Evolutionary conservation across 2,797 vertebrate genomes (phyloP).

Genomic region (Phoxinus dragarum): DNA sequence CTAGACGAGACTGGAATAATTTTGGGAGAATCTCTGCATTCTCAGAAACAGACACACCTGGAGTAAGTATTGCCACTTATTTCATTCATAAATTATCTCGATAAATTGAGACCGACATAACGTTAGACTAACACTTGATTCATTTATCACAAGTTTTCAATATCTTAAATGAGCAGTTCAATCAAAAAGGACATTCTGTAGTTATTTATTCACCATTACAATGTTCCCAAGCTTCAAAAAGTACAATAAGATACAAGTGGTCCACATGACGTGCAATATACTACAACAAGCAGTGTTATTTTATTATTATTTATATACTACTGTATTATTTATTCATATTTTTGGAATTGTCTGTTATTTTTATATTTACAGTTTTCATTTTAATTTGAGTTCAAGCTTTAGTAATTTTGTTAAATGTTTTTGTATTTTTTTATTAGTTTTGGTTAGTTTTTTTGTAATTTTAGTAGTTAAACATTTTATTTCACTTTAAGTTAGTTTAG

Average conservation of each 20-base stretch:
- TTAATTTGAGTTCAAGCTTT: background rate
- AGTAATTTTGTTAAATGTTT: background rate
- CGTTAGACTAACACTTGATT: too few species aligned
- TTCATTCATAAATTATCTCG: background rate
- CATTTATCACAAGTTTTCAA: background rate
- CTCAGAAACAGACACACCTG: conserved; percentile 88
- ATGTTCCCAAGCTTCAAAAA: background rate
- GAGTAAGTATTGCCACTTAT: conserved; percentile 74
- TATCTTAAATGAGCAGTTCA: background rate
- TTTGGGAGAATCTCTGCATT: conserved; percentile 89
- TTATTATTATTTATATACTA: background rate
- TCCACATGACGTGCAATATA: background rate
- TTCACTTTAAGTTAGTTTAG: too few species aligned
- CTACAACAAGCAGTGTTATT: background rate
- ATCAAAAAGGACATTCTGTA: background rate
- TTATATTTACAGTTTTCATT: background rate
- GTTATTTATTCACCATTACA: background rate
- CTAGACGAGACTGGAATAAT: conserved; percentile 85
- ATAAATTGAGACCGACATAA: background rate
- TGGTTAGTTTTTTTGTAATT: background rate
- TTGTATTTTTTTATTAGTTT: background rate
- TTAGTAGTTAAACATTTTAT: background rate
- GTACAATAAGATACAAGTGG: background rate
- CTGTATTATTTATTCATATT: background rate
- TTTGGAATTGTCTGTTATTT: background rate